Conservation (phyloP, 2,113 vertebrate genomes). For the Athene noctua region DNA sequence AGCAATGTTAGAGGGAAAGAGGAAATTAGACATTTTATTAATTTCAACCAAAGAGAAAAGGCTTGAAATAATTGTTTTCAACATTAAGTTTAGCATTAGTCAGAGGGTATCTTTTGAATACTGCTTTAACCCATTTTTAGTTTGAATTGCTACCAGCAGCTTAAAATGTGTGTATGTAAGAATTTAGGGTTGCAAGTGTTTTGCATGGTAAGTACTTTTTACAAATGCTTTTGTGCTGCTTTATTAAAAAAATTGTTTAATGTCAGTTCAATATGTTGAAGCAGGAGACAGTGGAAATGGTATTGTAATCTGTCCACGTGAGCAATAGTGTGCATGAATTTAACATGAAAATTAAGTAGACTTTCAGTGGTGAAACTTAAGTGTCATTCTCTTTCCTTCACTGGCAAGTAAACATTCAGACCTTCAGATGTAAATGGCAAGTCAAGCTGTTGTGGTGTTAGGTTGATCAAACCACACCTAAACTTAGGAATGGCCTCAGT, state of each 20-base stretch:
- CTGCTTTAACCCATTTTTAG: neutral
- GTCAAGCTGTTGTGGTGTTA: neutral
- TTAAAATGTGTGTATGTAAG: neutral
- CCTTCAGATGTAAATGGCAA: neutral
- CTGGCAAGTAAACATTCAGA: neutral
- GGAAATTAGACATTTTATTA: neutral
- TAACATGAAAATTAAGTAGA: neutral
- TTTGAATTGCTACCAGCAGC: neutral
- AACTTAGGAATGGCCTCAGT: neutral
- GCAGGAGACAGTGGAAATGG: neutral
- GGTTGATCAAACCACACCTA: neutral
- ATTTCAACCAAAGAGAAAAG: neutral
- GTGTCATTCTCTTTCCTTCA: neutral
- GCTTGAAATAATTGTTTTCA: neutral
- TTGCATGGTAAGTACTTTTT: neutral
- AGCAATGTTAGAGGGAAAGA: neutral
- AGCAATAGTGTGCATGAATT: neutral
- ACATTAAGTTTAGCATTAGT: neutral
- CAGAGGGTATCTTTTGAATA: neutral
- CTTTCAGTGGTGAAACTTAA: neutral
- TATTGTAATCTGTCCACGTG: neutral
- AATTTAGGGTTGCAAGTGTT: neutral
- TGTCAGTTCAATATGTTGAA: neutral
- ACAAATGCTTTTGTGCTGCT: neutral
- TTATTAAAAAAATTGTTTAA: neutral